phyloP scores from a whole-genome alignment of 2,797 vertebrate genomes.

The Melanogrammus aeglefinus region DNA sequence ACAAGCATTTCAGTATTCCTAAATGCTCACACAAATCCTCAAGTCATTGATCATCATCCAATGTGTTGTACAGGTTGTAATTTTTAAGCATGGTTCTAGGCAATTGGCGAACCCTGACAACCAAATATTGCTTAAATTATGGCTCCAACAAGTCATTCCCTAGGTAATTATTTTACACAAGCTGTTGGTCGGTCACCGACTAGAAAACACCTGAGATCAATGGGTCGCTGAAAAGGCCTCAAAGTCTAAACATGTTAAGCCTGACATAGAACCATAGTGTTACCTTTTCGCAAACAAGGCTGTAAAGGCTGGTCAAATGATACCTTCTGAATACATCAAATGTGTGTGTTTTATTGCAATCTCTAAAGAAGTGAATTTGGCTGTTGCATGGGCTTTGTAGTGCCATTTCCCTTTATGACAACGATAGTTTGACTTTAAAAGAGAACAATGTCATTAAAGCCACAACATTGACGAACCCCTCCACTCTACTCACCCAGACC shows the following conservation, averaged over 20 bases:
- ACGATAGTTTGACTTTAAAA: conserved; percentile 33
- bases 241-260: conserved; percentile 24
- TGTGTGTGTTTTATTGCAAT: conserved; percentile 29
- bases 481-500: conserved; percentile 25
- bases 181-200: conserved; percentile 14
- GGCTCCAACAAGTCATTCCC: conserved; percentile 11
- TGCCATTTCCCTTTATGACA: conserved; percentile 39
- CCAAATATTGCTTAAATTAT: neutral
- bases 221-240: conserved; percentile 28
- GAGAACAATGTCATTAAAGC: conserved; percentile 25
- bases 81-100: conserved; percentile 1
- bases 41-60: conserved; percentile 25
- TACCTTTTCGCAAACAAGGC: conserved; percentile 32
- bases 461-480: conserved; percentile 34
- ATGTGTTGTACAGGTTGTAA: conserved; percentile 5
- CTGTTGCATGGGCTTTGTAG: conserved; percentile 41
- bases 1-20: conserved; percentile 43
- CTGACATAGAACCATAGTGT: conserved; percentile 29
- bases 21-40: conserved; percentile 37
- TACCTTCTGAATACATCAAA: neutral
- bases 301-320: conserved; percentile 8
- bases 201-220: conserved; percentile 43
- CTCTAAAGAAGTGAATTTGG: conserved; percentile 16
- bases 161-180: conserved; percentile 12
- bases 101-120: neutral